Evolutionary conservation across 2,797 vertebrate genomes (phyloP), one percentile per base, ranked within the genome.

Genomic region (Anabas testudineus): DNA sequence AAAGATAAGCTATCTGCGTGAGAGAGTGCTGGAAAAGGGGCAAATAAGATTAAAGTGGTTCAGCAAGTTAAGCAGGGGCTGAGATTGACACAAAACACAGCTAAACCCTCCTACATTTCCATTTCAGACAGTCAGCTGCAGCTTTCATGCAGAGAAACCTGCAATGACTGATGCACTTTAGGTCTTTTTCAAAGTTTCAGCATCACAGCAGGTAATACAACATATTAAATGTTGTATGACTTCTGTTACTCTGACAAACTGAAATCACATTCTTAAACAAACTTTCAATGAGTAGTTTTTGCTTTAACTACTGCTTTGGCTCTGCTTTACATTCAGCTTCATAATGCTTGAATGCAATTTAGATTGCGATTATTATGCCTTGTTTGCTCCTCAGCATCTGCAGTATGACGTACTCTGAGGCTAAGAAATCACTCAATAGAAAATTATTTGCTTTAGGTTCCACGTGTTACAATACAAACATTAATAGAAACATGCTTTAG

Each of bases 21-120:
- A 32, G 45, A 61, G 55, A 49, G 47, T 10, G 63, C n/a, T 15
- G 19, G 5, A 47, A 45, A 58, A 47, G 66, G 57, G 58, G 12
- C 30, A 67, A 54, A 69, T 57, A 60, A 43, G 43, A 46, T 24
- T 4, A 41, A 53, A 28, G 26, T 28, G 26, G 26, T 28, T 28
- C 3, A 28, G 26, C 26, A 81, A 77, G 19, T 81, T 59, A 66
- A 65, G 76, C 55, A 47, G 39, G 55, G 58, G 54, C 16, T 15
- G 21, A 74, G 59, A 51, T 5, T 10, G 48, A 65, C 45, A 62
- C 15, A 48, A 45, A 63, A 56, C 61, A 52, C 46, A 28, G 26
- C 28, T 28, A 61, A 58, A 68, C 2, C 47, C 26, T 68, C 19
- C 26, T 22, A 63, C 37, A 37, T 56, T 53, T 52, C 62, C 7